Evolutionary conservation across 2,113 vertebrate species (phyloP), one percentile per base, ranked within the genome.

Genomic region (Ancistrus triradiatus): DNA sequence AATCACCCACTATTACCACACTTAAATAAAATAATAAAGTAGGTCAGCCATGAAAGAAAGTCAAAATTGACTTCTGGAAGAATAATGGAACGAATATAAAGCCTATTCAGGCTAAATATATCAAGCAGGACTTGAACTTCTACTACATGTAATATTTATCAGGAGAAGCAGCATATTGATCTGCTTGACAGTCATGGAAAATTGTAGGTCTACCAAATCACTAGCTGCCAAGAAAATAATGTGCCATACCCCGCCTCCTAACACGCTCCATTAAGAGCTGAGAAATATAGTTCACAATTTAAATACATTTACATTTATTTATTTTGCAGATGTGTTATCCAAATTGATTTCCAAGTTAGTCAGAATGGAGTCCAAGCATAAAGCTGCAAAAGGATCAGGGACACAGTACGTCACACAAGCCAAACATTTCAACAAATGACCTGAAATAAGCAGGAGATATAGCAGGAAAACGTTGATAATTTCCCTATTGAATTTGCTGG

Each of bases 21-120:
- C 40, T 46, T 59, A 33, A 40, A 59, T 59, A 46, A 19, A 46
- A n/a, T n/a, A 59, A 59, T 59, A 59, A 59, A 31, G 15, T 21
- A 22, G 57, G 17, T 33, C 57, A 46, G 18, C 9, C 42, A 31
- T 31, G 42, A 59, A 8, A 47, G 51, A 55, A 55, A 55, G 33
- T 55, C 51, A 55, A 55, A 53, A 35, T n/a, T 27, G 28, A 15
- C 42, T 15, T 35, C 40, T 47, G 17, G 28, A 47, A 24, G 10
- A 59, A 59, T 59, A 59, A 9, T 47, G 27, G 11, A 60, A 47
- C 13, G 27, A 31, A 35, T 21, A 47, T 28, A 47, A 60, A 60
- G 28, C 2, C 15, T 60, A 46, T 60, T 47, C 18, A 22, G 24
- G 18, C n/a, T 11, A 10, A 44, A 47, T 13, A 47, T 46, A 35